These are phyloP conservation scores for Osmerus eperlanus DNA, from an alignment of 2,113 vertebrate species.

Conservation along the genomic window DNA sequence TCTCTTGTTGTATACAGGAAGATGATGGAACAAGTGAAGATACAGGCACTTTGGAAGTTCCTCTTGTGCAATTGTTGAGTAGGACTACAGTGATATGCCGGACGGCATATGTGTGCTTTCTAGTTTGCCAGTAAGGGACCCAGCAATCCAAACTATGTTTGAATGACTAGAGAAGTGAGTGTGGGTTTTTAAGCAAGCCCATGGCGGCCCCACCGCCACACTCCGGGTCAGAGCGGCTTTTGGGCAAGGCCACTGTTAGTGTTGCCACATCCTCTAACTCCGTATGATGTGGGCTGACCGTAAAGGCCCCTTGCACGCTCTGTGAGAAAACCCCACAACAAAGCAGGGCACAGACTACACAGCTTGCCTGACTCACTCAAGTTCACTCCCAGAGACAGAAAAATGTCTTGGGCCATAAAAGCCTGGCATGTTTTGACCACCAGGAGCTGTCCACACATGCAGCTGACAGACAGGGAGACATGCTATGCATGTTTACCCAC, in stretches of 20 bases:
- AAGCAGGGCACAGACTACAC: conserved; percentile 28
- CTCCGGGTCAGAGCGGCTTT: conserved; percentile 61
- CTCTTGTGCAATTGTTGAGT: too few species aligned
- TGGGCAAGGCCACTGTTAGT: conserved; percentile 59
- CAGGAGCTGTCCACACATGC: background rate
- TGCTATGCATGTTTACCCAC: conserved; percentile 43
- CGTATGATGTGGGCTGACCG: conserved; percentile 61
- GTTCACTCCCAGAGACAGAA: conserved; percentile 44
- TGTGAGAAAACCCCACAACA: conserved; percentile 65
- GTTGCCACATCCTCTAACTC: conserved; percentile 60
- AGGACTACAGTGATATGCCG: too few species aligned
- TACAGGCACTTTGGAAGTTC: conserved; percentile 8
- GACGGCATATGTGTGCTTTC: background rate
- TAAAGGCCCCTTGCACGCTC: conserved; percentile 59
- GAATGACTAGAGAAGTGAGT: conserved; percentile 12
- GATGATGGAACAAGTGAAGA: conserved; percentile 19
- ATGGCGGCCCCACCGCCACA: conserved; percentile 46
- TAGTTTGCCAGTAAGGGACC: background rate
- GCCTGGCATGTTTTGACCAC: conserved; percentile 40
- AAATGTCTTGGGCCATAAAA: conserved; percentile 37
- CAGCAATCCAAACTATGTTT: too few species aligned
- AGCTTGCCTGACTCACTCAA: conserved; percentile 43
- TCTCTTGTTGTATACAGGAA: conserved; percentile 48
- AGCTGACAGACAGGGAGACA: conserved; percentile 49
- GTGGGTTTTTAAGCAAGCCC: conserved; percentile 24